Evolutionary conservation across 2,113 vertebrate genomes (phyloP).

Genomic region (Thymallus thymallus): DNA sequence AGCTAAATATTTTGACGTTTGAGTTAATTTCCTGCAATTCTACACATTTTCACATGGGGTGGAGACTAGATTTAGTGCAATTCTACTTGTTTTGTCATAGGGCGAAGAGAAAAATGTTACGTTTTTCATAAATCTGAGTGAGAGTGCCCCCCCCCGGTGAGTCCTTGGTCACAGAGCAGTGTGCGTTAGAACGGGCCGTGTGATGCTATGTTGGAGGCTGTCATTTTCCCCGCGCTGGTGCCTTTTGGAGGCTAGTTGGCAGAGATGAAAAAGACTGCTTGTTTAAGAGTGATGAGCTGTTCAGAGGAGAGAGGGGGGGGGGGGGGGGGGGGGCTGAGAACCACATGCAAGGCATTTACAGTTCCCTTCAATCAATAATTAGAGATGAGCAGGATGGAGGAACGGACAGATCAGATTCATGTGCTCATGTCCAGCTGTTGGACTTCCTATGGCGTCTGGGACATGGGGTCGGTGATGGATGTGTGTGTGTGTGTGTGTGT

Average conservation of each 20-base stretch:
- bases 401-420: slow-evolving; percentile 33
- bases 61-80: too few species aligned
- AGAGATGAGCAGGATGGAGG: slow-evolving; percentile 36
- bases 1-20: too few species aligned
- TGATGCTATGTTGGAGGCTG: slow-evolving; percentile 15
- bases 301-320: slow-evolving; percentile 15
- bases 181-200: too few species aligned
- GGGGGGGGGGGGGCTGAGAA: not conserved
- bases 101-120: too few species aligned
- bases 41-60: too few species aligned
- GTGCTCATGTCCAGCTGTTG: slow-evolving; percentile 26
- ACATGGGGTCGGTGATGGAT: not conserved
- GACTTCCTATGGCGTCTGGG: slow-evolving; percentile 8
- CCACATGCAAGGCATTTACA: slow-evolving; percentile 55
- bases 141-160: too few species aligned
- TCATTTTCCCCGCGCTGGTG: slow-evolving; percentile 43
- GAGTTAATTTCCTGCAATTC: too few species aligned
- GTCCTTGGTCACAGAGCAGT: too few species aligned
- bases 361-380: slow-evolving; percentile 48
- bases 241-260: slow-evolving; percentile 42
- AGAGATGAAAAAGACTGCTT: slow-evolving; percentile 42
- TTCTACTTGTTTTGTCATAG: too few species aligned
- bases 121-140: too few species aligned
- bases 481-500: too few species aligned
- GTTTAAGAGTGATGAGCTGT: slow-evolving; percentile 40